Evolutionary conservation across 2,113 vertebrate species (phyloP).

Genomic region (Todiramphus saurophagus): DNA sequence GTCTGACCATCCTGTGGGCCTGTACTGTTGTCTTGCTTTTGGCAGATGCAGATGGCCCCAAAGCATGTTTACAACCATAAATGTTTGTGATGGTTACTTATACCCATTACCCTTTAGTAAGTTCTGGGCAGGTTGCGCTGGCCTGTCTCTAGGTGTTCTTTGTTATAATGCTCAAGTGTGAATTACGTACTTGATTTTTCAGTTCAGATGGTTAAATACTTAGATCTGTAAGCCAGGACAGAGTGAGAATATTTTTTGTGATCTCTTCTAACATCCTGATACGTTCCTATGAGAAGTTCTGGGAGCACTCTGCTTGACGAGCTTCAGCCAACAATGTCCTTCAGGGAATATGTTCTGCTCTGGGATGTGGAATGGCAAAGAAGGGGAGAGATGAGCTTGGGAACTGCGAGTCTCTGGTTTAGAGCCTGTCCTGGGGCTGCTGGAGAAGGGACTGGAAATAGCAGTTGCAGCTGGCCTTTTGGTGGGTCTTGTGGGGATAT

Average conservation of each 20-base stretch:
- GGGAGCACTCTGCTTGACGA: not conserved
- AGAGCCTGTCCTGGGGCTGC: not conserved
- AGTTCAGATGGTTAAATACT: not conserved
- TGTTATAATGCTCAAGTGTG: not conserved
- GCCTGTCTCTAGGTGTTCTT: not conserved
- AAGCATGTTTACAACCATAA: not conserved
- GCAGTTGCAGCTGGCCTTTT: not conserved
- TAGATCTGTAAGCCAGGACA: not conserved
- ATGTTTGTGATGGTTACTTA: not conserved
- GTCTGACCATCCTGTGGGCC: rapidly evolving
- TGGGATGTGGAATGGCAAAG: not conserved
- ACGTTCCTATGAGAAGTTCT: not conserved
- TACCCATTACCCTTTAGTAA: not conserved
- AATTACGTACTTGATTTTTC: not conserved
- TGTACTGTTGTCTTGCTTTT: not conserved
- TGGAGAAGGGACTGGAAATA: not conserved
- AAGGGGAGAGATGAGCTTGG: not conserved
- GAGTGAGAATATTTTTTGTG: not conserved
- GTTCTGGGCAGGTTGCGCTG: not conserved
- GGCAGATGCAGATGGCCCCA: rapidly evolving
- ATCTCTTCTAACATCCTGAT: not conserved
- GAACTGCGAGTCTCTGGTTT: not conserved
- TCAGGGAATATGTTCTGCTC: not conserved
- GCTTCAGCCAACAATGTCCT: not conserved
- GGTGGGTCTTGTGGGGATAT: not conserved